Base-by-base conservation (phyloP, 2,797 vertebrate genomes). In the Selene dorsalis region DNA sequence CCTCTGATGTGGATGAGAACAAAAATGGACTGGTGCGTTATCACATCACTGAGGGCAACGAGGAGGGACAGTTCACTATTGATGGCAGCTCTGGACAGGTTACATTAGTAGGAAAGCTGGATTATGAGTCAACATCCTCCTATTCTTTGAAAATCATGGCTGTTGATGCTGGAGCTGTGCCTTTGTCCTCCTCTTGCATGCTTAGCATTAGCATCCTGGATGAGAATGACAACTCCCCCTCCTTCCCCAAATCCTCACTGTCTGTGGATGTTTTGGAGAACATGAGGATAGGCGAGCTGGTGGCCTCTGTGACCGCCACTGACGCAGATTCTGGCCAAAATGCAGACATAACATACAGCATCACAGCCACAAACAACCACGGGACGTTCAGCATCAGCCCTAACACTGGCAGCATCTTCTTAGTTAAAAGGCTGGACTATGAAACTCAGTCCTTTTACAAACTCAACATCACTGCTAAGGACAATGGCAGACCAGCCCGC, bases 351-450 rank as follows among this genome's bases (percentile, higher is more conserved):
- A 97, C 94, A 0, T 99, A 99, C 64, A 97, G 95, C 87, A 97
- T 99, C 62, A 96, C 96, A 0, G 97, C 97, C 50, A 96, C 96
- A 2, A 97, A 98, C 92, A 97, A 98, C 84, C 98, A 99, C 0
- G 98, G 97, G 32, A 98, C 97, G 0, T 99, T 99, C 65, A 98
- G 97, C 91, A 97, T 99, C 71, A 99, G 98, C 90, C 95, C 97
- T 47, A 98, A 97, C 93, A 99, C 98, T 0, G 98, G 98, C 66
- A 99, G 97, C 82, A 96, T 99, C 81, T 99, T 99, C 68, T 88
- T 99, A 48, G 95, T 97, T 5, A 98, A 97, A 86, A 97, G 95
- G 77, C 78, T 99, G 90, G 98, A 99, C 92, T 99, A 95, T 83
- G 98, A 99, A 92, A 98, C 97, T 0, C 98, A 99, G 47, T 96